Percentiles rank a stretch among this genome's conserved stretches.
Conservation (phyloP, 2,113 vertebrate genomes). For the Salvelinus sp. region DNA sequence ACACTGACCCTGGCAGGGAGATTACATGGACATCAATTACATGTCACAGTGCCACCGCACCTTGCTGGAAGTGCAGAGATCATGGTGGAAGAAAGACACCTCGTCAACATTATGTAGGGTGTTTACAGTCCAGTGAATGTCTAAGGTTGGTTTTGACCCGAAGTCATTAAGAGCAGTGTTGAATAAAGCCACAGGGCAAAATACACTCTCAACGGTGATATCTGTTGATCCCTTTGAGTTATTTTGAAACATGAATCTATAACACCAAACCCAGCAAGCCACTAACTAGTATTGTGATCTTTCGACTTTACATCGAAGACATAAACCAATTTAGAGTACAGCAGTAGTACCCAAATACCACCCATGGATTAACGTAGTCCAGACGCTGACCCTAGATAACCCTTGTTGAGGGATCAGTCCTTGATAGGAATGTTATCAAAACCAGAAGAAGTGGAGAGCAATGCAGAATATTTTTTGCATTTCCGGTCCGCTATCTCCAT, state of each 20-base stretch:
- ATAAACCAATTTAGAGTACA: no score
- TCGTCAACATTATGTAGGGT: background rate
- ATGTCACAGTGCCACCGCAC: slow-evolving; percentile 21
- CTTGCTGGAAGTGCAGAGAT: slow-evolving; percentile 34
- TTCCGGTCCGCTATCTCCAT: background rate
- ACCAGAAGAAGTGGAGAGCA: background rate
- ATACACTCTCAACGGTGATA: background rate
- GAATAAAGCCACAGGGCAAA: slow-evolving; percentile 3
- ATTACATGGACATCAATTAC: slow-evolving; percentile 39
- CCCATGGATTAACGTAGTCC: background rate
- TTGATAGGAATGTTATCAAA: background rate
- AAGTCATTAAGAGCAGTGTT: slow-evolving; percentile 4
- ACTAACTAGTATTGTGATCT: no score
- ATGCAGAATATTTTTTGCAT: background rate
- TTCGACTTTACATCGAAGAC: no score
- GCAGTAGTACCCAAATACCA: background rate
- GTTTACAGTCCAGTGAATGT: slow-evolving; percentile 7
- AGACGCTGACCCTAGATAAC: background rate
- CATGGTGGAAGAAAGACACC: slow-evolving; percentile 11
- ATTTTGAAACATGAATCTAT: background rate
- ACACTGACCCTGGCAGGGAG: slow-evolving; percentile 37
- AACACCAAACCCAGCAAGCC: background rate
- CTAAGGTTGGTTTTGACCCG: background rate
- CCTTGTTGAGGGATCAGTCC: background rate
- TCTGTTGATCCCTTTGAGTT: background rate